Conservation (phyloP, 2,888 invertebrate species). For the Thyatira batis region DNA sequence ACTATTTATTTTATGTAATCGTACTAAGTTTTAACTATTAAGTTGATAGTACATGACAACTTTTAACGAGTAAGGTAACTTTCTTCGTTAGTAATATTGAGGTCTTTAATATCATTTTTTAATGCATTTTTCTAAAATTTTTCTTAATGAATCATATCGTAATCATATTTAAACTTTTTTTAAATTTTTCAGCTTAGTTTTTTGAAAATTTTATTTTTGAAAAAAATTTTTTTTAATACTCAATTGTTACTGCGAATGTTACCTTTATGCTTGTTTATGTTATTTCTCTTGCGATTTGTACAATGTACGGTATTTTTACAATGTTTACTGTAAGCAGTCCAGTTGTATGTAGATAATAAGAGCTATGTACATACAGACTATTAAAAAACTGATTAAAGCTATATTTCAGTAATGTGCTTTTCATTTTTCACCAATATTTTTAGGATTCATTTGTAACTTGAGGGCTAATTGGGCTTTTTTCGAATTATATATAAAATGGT, state of each 20-base stretch:
- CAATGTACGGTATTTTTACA: conserved; percentile 70
- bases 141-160: no score
- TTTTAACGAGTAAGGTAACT: neutral
- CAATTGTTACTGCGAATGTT: conserved; percentile 10
- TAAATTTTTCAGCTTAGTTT: neutral
- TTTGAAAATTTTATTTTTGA: no score
- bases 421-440: conserved; percentile 13
- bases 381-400: conserved; percentile 78
- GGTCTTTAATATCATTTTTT: neutral
- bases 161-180: no score
- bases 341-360: conserved; percentile 74
- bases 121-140: no score
- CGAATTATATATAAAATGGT: no score
- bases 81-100: conserved; percentile 1
- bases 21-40: conserved; percentile 25
- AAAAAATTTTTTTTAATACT: no score
- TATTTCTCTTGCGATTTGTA: conserved; percentile 50
- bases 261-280: conserved; percentile 19
- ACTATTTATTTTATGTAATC: conserved; percentile 36
- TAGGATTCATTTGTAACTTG: no score
- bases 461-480: no score
- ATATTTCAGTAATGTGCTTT: conserved; percentile 70
- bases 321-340: conserved; percentile 74
- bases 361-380: conserved; percentile 77
- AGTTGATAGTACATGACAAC: conserved; percentile 38